phyloP scores from a whole-genome alignment of 1,140 invertebrate species.

The Plutomurus gul region DNA sequence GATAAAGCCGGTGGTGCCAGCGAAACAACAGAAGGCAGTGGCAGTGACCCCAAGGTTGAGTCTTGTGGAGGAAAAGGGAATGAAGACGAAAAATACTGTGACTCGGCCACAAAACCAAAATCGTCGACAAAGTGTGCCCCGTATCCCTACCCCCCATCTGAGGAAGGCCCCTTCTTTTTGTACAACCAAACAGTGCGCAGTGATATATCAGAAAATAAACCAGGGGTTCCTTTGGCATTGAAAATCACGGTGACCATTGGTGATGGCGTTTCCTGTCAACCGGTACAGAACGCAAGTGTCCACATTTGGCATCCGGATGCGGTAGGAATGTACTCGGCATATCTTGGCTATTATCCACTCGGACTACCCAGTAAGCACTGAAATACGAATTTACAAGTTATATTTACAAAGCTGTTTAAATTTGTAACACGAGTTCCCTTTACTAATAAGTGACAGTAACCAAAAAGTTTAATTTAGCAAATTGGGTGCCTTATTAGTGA shows the following conservation, averaged over 20 bases:
- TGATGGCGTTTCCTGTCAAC: not conserved
- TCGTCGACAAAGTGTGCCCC: not conserved
- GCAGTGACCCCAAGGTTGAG: not conserved
- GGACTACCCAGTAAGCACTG: constrained; percentile 6
- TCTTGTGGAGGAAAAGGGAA: not conserved
- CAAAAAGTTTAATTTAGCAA: too few relatives aligned
- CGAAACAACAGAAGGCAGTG: not conserved
- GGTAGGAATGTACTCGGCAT: constrained; percentile 35
- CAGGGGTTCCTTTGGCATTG: constrained; percentile 12
- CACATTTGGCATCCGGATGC: constrained; percentile 42
- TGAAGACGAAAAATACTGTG: not conserved
- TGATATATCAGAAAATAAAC: constrained; percentile 23
- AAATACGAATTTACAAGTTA: too few relatives aligned
- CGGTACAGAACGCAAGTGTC: constrained; percentile 26
- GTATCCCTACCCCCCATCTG: constrained; percentile 11
- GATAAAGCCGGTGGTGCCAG: too few relatives aligned
- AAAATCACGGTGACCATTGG: constrained; percentile 10
- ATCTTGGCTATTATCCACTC: constrained; percentile 29
- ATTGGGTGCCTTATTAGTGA: too few relatives aligned
- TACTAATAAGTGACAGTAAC: too few relatives aligned
- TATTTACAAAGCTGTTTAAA: too few relatives aligned
- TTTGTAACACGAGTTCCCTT: too few relatives aligned
- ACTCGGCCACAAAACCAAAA: not conserved
- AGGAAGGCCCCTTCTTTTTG: constrained; percentile 37
- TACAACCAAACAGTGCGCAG: not conserved